These are phyloP conservation scores for Scolopax rusticola DNA, from an alignment of 2,797 vertebrate species.

Conservation along the genomic window DNA sequence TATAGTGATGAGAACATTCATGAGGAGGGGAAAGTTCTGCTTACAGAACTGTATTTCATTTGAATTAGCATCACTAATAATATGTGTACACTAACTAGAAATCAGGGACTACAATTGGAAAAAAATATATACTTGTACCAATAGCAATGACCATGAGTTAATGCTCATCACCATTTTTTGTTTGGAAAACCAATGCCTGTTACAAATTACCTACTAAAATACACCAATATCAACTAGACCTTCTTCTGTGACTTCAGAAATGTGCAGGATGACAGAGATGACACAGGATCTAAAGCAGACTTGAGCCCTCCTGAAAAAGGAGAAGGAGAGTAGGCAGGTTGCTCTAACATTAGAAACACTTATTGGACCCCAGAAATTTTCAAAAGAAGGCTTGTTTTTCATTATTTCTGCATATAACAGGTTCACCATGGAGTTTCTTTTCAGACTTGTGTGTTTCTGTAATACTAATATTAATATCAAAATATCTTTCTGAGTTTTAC, in stretches of 20 bases:
- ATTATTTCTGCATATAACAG: neutral
- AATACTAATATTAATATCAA: neutral
- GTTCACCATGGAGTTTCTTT: neutral
- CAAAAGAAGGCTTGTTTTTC: neutral
- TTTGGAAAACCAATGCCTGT: neutral
- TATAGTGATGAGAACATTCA: neutral
- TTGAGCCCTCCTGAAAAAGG: neutral
- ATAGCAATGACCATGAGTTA: neutral
- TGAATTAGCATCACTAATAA: neutral
- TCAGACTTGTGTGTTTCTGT: neutral
- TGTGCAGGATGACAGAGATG: neutral
- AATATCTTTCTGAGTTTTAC: neutral
- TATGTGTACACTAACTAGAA: neutral
- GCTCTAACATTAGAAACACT: neutral
- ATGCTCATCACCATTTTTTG: neutral
- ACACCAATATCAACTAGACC: neutral
- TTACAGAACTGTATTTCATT: neutral
- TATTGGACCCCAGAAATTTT: neutral
- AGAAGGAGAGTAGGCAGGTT: neutral
- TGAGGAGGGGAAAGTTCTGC: neutral
- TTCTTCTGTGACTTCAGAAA: neutral
- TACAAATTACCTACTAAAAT: neutral
- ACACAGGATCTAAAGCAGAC: neutral
- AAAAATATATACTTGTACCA: neutral
- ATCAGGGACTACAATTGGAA: rapidly evolving